Percentiles rank a stretch among this genome's conserved stretches.
These are phyloP conservation scores for Andrena chrysosceles DNA, from an alignment of 2,888 invertebrate genomes.

Conservation along the genomic window DNA sequence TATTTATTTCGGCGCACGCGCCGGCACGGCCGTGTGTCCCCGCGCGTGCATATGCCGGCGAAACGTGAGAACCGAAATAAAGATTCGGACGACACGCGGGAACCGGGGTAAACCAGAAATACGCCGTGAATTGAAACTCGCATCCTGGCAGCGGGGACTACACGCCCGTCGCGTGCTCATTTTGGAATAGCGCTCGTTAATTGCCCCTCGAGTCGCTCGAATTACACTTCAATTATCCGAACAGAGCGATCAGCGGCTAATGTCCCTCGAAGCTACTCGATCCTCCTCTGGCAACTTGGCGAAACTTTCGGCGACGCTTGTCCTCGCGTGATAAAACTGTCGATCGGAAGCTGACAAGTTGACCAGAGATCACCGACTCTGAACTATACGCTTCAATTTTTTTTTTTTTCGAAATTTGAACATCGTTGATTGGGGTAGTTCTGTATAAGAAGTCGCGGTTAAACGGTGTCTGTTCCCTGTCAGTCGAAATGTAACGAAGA, in stretches of 20 bases:
- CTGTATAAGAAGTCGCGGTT: no score
- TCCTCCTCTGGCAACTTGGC: not conserved
- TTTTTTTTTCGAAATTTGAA: no score
- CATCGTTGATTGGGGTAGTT: no score
- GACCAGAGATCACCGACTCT: no score
- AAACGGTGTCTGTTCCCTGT: no score
- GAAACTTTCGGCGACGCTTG: not conserved
- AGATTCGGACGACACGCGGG: conserved; percentile 73
- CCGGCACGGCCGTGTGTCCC: conserved; percentile 44
- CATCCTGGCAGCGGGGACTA: conserved; percentile 50
- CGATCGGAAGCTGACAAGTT: not conserved
- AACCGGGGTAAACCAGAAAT: conserved; percentile 74
- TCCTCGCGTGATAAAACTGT: not conserved
- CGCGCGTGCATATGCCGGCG: conserved; percentile 56
- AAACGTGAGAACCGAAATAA: conserved; percentile 77
- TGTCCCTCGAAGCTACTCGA: not conserved
- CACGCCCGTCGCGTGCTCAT: conserved; percentile 43
- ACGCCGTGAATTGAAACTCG: conserved; percentile 68
- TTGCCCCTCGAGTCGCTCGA: conserved; percentile 57
- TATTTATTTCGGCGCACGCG: conserved; percentile 71
- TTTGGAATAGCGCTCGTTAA: conserved; percentile 55
- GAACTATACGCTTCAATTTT: no score
- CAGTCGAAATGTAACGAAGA: no score
- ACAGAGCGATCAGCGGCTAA: conserved; percentile 30
- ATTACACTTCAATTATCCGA: conserved; percentile 57